A percentile compares a stretch with the other conserved stretches of the same genome.
Evolutionary conservation across 2,888 invertebrate genomes (phyloP).

Genomic region (Acholoe squamosa): DNA sequence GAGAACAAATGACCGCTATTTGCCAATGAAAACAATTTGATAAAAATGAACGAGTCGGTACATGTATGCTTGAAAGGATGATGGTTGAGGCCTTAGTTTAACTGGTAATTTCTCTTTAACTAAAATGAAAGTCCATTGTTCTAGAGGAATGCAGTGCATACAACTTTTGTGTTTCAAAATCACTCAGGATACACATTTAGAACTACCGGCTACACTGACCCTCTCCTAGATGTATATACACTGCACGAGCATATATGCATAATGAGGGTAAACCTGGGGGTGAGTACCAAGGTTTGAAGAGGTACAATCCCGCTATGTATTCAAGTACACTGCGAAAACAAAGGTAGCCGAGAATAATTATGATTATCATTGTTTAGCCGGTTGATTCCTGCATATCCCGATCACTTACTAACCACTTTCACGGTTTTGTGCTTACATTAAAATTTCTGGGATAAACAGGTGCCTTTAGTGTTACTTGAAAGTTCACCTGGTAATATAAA

Average conservation of each 20-base stretch:
- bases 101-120: neutral
- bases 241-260: neutral
- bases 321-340: constrained; percentile 3
- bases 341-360: constrained; percentile 19
- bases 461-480: neutral
- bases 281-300: neutral
- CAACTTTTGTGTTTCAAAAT: constrained; percentile 6
- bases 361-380: neutral
- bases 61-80: neutral
- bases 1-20: constrained; percentile 46
- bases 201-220: constrained; percentile 45
- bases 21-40: neutral
- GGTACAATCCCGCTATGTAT: neutral
- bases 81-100: neutral
- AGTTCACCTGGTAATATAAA: no score
- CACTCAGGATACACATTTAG: constrained; percentile 4
- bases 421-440: neutral
- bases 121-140: constrained; percentile 2
- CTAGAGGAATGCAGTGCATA: constrained; percentile 53
- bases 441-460: neutral
- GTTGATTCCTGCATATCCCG: neutral
- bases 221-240: neutral
- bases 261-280: neutral
- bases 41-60: neutral
- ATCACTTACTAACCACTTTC: neutral